A percentile compares a stretch with the other conserved stretches of the same genome.
phyloP scores from a whole-genome alignment of 1,140 invertebrate genomes.

The Penaeus chinensis region DNA sequence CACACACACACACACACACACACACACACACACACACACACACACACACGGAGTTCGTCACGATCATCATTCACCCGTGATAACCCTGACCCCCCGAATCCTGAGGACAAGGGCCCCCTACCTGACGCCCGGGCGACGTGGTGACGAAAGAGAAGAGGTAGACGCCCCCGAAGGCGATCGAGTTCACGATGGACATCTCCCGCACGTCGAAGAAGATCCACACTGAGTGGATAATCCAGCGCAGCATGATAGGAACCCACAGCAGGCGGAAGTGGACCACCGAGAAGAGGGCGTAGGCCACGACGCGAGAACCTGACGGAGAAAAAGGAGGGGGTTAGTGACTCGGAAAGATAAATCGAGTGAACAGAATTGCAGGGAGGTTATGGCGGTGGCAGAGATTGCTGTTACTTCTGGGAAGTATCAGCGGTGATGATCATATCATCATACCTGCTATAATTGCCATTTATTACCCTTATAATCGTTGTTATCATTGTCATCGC shows the following conservation, averaged over 20 bases:
- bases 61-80: neutral
- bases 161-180: slow-evolving; percentile 59
- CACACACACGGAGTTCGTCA: neutral
- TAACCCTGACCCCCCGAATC: neutral
- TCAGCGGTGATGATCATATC: no score
- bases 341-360: no score
- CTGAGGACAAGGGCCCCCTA: neutral
- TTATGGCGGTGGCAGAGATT: no score
- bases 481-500: no score
- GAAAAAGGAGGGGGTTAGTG: no score
- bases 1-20: no score
- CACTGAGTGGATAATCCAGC: slow-evolving; percentile 58
- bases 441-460: no score
- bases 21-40: no score
- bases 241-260: slow-evolving; percentile 57
- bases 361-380: no score
- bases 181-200: slow-evolving; percentile 61
- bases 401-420: no score
- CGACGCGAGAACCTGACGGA: slow-evolving; percentile 55
- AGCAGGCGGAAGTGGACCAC: slow-evolving; percentile 48
- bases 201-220: slow-evolving; percentile 59
- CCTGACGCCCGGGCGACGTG: slow-evolving; percentile 57
- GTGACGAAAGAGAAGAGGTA: slow-evolving; percentile 63
- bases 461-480: no score
- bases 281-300: slow-evolving; percentile 58